Percentiles rank a stretch among this genome's conserved stretches.
phyloP scores from a whole-genome alignment of 2,797 vertebrate genomes.

The Podarcis siculus region DNA sequence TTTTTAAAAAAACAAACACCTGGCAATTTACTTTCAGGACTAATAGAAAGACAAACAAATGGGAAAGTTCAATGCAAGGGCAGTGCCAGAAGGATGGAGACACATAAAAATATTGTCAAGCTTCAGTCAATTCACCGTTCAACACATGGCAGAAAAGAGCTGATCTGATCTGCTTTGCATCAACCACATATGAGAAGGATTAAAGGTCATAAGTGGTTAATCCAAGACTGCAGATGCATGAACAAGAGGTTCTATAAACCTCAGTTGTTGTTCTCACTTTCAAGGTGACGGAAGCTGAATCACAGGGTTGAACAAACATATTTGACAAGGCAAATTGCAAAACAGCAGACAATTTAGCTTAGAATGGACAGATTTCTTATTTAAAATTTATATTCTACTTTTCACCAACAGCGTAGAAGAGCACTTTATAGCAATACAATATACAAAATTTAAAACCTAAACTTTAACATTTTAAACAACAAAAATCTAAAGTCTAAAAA shows the following conservation, averaged over 20 bases:
- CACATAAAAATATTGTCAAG: constrained; percentile 36
- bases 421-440: no score
- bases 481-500: no score
- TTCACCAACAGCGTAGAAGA: no score
- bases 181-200: constrained; percentile 28
- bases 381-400: no score
- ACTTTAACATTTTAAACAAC: no score
- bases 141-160: constrained; percentile 35
- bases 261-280: constrained; percentile 15
- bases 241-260: constrained; percentile 20
- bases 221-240: constrained; percentile 20
- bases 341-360: background rate
- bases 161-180: constrained; percentile 55
- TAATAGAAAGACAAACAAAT: constrained; percentile 25
- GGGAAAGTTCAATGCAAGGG: constrained; percentile 36
- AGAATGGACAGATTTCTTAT: background rate
- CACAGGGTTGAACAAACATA: constrained; percentile 27
- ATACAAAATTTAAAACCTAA: no score
- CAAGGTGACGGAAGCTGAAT: background rate
- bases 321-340: background rate
- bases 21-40: constrained; percentile 20
- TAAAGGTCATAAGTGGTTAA: constrained; percentile 33
- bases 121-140: constrained; percentile 38
- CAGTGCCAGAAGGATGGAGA: constrained; percentile 9
- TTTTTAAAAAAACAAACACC: background rate